Base-by-base conservation (phyloP, 2,888 invertebrate genomes). In the Drosophila percnosoma region DNA sequence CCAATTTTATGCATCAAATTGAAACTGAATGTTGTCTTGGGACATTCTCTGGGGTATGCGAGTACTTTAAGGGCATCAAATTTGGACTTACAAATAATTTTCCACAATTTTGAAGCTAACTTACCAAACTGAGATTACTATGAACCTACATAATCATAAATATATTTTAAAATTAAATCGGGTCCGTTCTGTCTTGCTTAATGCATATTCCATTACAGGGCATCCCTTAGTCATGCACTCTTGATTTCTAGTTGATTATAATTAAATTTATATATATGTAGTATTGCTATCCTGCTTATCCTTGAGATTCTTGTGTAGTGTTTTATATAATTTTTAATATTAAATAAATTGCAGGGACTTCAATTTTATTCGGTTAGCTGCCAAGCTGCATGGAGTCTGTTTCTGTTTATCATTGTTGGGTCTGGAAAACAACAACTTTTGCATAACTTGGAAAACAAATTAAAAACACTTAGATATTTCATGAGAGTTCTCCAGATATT, bases 1-100 rank as follows among this genome's bases (percentile, higher is more conserved):
- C n/a, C 38, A 51, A 58, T 48, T 61, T 61, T 54, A 51, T 58
- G 13, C 60, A 53, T 24, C 11, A 54, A 77, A 58, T 42, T 65
- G 15, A 70, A 65, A 76, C 70, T 29, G 53, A 64, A 52, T 58
- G 7, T 34, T 42, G 49, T n/a, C 27, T 18, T 38, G 21, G n/a
- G 2, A 45, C 24, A 15, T 24, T 15, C 5, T n/a, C 13, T 15
- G 11, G 10, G 2, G 11, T 0, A 34, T 7, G 4, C 53, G 18
- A 38, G 11, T 6, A 5, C n/a, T n/a, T 13, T 54, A 24, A 38
- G 11, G 7, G 2, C 29, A 18, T 13, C 18, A 13, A n/a, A 29
- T 27, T n/a, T 29, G 27, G 13, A 6, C 21, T 21, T 45, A 8
- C 45, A 21, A 45, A 6, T 4, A 21, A 21, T 15, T 45, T 45